A percentile compares a stretch with the other conserved stretches of the same genome.
phyloP scores from a whole-genome alignment of 2,113 vertebrate species.

The Bos taurus region ARS-UCD2.0 NC_037333.1:38981001-38981500 shows the following conservation, averaged over 20 bases:
- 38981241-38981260: not conserved
- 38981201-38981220: not conserved
- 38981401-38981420: not conserved
- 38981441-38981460: not conserved
- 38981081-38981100: accelerated
- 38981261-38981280: not conserved
- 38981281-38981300: not conserved
- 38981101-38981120: not conserved
- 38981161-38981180: not conserved
- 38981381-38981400: not conserved
- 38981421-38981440: not conserved
- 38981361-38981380: not conserved
- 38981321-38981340: not conserved
- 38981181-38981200: not conserved
- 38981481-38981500: not conserved
- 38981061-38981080: not conserved
- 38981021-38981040: not conserved
- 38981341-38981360: not conserved
- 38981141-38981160: not conserved
- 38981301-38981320: not conserved
- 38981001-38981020: not conserved
- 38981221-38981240: not conserved
- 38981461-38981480: not conserved
- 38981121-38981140: not conserved
- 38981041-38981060: not conserved